Conservation (phyloP, 2,113 vertebrate species). For the Neopipo cinnamomea region DNA sequence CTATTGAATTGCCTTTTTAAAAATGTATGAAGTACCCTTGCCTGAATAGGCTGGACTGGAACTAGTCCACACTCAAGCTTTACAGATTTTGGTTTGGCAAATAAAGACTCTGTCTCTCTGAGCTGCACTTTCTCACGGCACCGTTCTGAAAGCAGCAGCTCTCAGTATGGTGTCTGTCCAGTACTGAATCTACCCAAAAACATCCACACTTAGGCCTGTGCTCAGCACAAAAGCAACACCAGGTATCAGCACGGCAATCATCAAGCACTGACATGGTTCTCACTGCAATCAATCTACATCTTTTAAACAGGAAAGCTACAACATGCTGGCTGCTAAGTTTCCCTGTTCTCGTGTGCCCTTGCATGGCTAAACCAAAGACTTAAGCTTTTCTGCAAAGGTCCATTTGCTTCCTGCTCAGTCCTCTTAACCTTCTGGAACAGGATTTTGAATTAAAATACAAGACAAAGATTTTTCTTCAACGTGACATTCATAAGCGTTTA, state of each 20-base stretch:
- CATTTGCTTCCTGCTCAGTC: neutral
- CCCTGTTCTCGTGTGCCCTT: neutral
- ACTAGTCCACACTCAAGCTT: neutral
- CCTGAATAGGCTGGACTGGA: neutral
- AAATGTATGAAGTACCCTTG: neutral
- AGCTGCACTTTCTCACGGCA: fast-evolving
- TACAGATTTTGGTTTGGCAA: neutral
- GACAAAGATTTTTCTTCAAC: neutral
- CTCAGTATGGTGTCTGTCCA: neutral
- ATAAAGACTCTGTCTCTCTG: neutral
- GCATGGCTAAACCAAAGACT: neutral
- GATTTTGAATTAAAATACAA: neutral
- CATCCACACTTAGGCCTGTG: neutral
- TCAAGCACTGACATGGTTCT: fast-evolving
- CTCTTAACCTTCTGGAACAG: neutral
- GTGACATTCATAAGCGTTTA: neutral
- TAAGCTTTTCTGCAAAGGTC: neutral
- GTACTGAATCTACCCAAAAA: neutral
- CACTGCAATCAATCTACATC: neutral
- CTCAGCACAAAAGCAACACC: neutral
- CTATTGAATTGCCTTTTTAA: neutral
- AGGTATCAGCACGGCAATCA: neutral
- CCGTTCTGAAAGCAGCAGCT: neutral
- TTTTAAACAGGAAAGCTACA: neutral
- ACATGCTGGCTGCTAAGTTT: neutral